Base-by-base conservation (phyloP, 2,888 invertebrate genomes). In the Xestia c-nigrum region DNA sequence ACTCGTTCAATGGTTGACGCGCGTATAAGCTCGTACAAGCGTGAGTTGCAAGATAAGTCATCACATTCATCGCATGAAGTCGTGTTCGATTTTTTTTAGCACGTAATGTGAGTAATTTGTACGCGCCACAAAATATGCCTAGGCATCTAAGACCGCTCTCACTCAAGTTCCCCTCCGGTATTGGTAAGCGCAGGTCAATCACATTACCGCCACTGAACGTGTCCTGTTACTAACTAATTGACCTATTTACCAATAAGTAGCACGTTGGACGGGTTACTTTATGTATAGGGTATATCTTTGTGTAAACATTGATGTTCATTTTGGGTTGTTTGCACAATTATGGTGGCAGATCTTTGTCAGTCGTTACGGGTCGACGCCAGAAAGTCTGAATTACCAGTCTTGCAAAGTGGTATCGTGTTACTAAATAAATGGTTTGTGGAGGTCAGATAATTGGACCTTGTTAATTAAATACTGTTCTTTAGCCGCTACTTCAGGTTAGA, bases 191-290 rank as follows among this genome's bases (percentile, higher is more conserved):
- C 43, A 72, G 76, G 67, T 78, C 73, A 84, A 79, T 76, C 81
- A 81, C 80, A 81, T 85, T 78, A 87, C 55, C 40, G 73, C 65
- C 61, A 52, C 52, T 24, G 73, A 57, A 65, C 63, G 80, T 72
- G 72, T 85, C 76, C 80, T 78, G 67, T 75, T 79, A 84, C 52
- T 65, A 67, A 40, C 69, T 77, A 70, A 72, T 84, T 86, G 86
- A 87, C 88, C 88, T 87, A 87, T 76, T 79, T 87, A 69, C 76
- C 38, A 63, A 66, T 61, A 85, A 72, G 66, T 61, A 57, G 43
- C 64, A 52, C 61, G 61, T 71, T 76, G 64, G 38, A 43, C 38
- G 78, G 55, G 69, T 70, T 73, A 76, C 72, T 76, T 78, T 46
- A 57, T 21, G 64, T 64, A 31, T 46, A 47, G 52, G 21, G 38